phyloP scores from a whole-genome alignment of 2,888 invertebrate species.

The Julus scanicus region DNA sequence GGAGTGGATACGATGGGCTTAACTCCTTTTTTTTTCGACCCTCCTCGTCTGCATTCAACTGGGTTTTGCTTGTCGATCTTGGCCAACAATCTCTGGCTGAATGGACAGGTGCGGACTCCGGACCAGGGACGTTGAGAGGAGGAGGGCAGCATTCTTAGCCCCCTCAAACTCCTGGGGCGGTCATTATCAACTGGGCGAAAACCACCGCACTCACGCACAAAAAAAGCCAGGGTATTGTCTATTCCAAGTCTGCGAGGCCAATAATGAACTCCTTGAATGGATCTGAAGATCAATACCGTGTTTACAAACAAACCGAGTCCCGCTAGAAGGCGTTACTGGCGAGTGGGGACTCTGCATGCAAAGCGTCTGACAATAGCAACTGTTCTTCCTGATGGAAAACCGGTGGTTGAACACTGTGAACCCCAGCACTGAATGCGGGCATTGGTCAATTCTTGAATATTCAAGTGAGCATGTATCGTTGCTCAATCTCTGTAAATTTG shows the following conservation, averaged over 20 bases:
- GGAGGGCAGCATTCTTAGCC: constrained; percentile 1
- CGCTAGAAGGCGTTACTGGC: neutral
- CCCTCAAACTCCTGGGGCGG: neutral
- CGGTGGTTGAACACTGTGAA: no score
- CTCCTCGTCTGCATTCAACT: neutral
- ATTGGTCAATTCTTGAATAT: no score
- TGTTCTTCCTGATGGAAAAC: no score
- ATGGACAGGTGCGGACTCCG: constrained; percentile 1
- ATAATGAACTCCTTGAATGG: neutral
- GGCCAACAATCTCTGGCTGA: neutral
- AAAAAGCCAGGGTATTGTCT: neutral
- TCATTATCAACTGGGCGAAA: constrained; percentile 1
- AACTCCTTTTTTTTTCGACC: neutral
- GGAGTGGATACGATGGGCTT: neutral
- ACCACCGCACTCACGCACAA: neutral
- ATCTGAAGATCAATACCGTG: neutral
- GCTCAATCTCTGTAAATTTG: no score
- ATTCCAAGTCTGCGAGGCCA: neutral
- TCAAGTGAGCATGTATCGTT: no score
- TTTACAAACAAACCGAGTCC: neutral
- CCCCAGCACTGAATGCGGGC: no score
- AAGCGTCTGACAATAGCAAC: no score
- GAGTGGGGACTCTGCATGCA: neutral
- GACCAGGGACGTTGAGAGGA: neutral
- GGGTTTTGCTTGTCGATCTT: neutral